Base-by-base conservation (phyloP, 1,140 invertebrate species). In the Pygmarrhopalites habei region DNA sequence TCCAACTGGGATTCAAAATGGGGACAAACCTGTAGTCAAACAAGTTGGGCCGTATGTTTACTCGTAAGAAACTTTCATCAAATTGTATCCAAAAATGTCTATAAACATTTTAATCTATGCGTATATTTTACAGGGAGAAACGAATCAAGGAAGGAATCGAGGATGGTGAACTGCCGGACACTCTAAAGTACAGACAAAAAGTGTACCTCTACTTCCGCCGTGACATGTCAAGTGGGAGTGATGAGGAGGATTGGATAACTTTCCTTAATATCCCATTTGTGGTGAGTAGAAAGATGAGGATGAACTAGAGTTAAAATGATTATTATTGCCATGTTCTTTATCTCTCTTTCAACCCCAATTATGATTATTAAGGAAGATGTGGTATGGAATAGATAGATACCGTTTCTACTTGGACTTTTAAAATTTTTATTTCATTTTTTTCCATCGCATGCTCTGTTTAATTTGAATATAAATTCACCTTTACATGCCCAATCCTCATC, bases 11-110 rank as follows among this genome's bases (percentile, higher is more conserved):
- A 69, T 80, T 17, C 14, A 72, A 21, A 53, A 72, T 35, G 78
- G 77, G 7, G 66, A 56, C 19, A 79, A 76, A 58, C 79, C 79
- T 1, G 69, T 43, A 21, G 62, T 81, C 2, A 21, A 59, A 63
- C 74, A 81, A 68, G 72, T 73, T 14, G 80, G 80, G 15, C 80
- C 80, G 0, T 81, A 79, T 67, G 77, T 76, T 4, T 81, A 79
- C 68, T 75, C 73, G 77, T 78, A 75, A 71, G 47, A 35, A 35
- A 35, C 15, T 35, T 35, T 35, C 32, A n/a, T 41, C 10, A 41
- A 41, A 41, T 41, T 12, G 39, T 12, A 41, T 10, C n/a, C 39
- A 41, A 10, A n/a, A n/a, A n/a, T n/a, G 35, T 39, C 35, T 39
- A 7, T 19, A 49, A 10, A n/a, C 46, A 7, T 23, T 49, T 49